These are phyloP conservation scores for Turritopsis rubra DNA, from an alignment of 30 jellyfish, hydroid and myxozoan genomes.

Conservation along the genomic window DNA sequence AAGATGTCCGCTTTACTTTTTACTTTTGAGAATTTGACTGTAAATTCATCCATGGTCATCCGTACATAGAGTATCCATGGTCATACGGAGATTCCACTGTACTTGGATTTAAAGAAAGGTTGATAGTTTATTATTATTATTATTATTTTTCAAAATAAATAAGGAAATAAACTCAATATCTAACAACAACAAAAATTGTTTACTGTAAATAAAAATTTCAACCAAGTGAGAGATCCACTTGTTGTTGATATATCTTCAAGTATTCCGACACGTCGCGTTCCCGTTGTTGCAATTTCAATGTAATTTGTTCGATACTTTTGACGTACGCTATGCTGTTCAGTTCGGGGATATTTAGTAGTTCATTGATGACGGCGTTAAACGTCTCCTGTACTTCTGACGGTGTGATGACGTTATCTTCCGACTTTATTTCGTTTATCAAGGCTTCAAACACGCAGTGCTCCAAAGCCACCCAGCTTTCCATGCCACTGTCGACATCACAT, in stretches of 20 bases:
- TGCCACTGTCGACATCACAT: constrained; percentile 66
- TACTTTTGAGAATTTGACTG: no score
- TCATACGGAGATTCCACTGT: no score
- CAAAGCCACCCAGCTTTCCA: constrained; percentile 75
- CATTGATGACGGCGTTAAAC: constrained; percentile 66
- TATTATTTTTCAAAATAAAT: no score
- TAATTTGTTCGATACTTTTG: constrained; percentile 67
- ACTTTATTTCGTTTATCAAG: constrained; percentile 71
- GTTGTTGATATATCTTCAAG: constrained; percentile 67
- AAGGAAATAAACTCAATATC: neutral
- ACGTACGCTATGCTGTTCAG: constrained; percentile 41
- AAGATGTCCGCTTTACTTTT: no score
- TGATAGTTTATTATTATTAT: no score
- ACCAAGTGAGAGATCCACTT: constrained; percentile 49
- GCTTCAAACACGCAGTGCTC: constrained; percentile 87
- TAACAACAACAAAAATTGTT: neutral
- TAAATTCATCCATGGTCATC: no score
- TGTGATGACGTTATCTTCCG: constrained; percentile 79
- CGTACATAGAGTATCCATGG: no score
- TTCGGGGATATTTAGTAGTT: constrained; percentile 47
- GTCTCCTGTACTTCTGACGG: constrained; percentile 71
- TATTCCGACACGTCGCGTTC: constrained; percentile 83
- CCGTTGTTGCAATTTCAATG: constrained; percentile 70
- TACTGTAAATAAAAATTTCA: neutral
- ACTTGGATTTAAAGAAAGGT: no score